Evolutionary conservation across 2,113 vertebrate genomes (phyloP).

Genomic region (Gopherus evgoodei): DNA sequence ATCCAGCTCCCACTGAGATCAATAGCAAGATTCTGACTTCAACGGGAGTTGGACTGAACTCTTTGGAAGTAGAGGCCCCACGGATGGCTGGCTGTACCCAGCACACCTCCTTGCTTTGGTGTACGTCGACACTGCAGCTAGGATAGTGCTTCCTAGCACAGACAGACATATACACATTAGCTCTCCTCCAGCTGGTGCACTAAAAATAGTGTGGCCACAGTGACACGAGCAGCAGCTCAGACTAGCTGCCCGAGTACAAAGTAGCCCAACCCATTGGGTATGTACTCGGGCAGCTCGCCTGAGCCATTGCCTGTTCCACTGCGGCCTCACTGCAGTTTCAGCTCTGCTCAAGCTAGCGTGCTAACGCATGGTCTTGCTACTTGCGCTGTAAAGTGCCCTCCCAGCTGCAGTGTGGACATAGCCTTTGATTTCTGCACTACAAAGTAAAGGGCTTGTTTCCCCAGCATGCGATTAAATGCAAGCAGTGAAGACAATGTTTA

Average conservation of each 20-base stretch:
- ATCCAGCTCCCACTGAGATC: neutral
- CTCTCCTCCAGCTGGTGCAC: neutral
- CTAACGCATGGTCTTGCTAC: neutral
- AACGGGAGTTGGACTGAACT: neutral
- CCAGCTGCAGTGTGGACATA: neutral
- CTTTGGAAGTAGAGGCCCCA: neutral
- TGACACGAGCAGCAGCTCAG: neutral
- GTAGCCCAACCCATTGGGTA: neutral
- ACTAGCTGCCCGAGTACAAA: neutral
- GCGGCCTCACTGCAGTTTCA: neutral
- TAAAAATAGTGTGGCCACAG: neutral
- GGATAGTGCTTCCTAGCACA: neutral
- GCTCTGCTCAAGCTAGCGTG: neutral
- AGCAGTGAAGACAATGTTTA: neutral
- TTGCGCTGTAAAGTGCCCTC: neutral
- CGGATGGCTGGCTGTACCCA: neutral
- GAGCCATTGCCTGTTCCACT: too few species aligned
- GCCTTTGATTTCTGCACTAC: neutral
- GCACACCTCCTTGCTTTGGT: neutral
- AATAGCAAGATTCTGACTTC: neutral
- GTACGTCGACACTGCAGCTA: neutral
- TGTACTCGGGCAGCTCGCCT: neutral
- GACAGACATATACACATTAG: neutral
- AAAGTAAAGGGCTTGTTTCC: neutral
- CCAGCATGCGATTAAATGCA: neutral